Evolutionary conservation across 2,888 invertebrate species (phyloP), one percentile per base, ranked within the genome.

Genomic region (Aporophyla lueneburgensis): DNA sequence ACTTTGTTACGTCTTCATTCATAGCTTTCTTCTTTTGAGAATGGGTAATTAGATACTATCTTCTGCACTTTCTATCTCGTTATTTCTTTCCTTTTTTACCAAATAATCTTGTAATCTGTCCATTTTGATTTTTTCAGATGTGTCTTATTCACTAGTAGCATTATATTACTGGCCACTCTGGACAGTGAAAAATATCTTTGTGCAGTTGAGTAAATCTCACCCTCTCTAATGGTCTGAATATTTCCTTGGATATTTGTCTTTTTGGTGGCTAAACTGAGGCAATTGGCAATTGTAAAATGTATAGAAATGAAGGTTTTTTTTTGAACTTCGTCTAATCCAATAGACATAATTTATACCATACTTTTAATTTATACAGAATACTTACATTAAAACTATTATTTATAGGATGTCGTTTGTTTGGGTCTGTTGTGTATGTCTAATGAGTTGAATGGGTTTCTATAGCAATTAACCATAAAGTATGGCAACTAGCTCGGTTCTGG

Each of bases 1-100:
- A 85, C 51, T 85, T 14, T n/a, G 65, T 58, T 46, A 5, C 51
- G 59, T 66, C 71, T 14, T 62, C 5, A 19, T 0, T 62, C 5
- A 19, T 0, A 70, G 53, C 9, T 16, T 14, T 33, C 33, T 19
- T n/a, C 16, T 21, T 69, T 56, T 40, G 24, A 14, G 4, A 7
- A 14, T 5, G 1, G 9, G 21, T 21, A 51, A 12, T 63, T 24
- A 54, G 12, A n/a, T 27, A 49, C 21, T 27, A 21, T 27, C 14
- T 49, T 51, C 9, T 49, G 27, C 2, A 16, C 6, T n/a, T 6
- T 6, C 6, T n/a, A n/a, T 33, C 3, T 33, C 10, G 16, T 33
- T n/a, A 2, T 33, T n/a, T 33, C n/a, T 4, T 6, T 54, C 3
- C 3, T 54, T 53, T 3, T 16, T 66, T 67, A 10, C 4, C 10